These are phyloP conservation scores for Microcebus murinus DNA, from an alignment of 2,113 vertebrate genomes.

Conservation along the genomic window DNA sequence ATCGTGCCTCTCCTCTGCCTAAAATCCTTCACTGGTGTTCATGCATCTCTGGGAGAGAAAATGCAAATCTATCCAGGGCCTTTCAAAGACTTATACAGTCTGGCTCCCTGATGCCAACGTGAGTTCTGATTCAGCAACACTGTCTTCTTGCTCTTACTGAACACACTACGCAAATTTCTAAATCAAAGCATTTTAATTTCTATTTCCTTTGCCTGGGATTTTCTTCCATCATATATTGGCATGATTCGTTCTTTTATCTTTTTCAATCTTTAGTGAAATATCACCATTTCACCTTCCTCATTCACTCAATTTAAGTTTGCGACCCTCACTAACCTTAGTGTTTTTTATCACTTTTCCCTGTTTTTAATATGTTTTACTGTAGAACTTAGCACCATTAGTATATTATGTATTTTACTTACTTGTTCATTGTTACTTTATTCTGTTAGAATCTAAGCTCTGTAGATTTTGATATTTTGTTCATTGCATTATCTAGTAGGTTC, in stretches of 20 bases:
- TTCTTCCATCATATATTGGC: neutral
- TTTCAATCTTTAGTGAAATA: neutral
- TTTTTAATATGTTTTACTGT: neutral
- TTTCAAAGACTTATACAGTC: neutral
- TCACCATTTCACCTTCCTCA: neutral
- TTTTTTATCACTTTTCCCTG: neutral
- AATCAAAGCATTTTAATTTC: neutral
- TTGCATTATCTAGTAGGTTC: neutral
- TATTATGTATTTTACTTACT: neutral
- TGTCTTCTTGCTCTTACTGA: neutral
- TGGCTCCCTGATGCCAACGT: neutral
- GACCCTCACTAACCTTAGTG: neutral
- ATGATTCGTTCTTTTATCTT: neutral
- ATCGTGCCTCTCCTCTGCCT: neutral
- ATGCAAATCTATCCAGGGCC: neutral
- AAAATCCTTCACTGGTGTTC: neutral
- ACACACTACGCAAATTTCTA: accelerated
- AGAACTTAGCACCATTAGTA: neutral
- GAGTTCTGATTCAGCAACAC: neutral
- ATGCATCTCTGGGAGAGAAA: neutral
- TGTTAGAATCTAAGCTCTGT: neutral
- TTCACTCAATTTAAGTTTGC: neutral
- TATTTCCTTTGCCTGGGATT: neutral
- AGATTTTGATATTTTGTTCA: neutral
- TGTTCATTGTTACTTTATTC: neutral